Percentiles rank a stretch among this genome's conserved stretches.
These are phyloP conservation scores for Tigriopus californicus DNA, from an alignment of 2,888 invertebrate species.

Conservation along the genomic window DNA sequence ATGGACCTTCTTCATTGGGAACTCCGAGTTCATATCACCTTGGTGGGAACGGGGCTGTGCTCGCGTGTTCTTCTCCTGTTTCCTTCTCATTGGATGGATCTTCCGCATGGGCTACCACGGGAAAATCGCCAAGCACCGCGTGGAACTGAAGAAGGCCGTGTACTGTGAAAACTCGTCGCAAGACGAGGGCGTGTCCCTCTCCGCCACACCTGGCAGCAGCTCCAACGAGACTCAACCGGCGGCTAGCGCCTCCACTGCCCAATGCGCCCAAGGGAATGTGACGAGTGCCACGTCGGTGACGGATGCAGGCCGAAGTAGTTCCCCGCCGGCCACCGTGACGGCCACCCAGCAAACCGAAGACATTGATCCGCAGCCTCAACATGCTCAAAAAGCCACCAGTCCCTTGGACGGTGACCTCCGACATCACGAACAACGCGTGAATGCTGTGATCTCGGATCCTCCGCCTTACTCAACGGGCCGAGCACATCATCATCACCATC, in stretches of 20 bases:
- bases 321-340: background rate
- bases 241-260: background rate
- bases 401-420: background rate
- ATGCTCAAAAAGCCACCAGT: background rate
- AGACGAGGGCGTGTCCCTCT: conserved; percentile 1
- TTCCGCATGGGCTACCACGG: conserved; percentile 2
- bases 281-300: background rate
- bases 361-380: background rate
- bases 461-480: background rate
- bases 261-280: background rate
- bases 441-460: background rate
- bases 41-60: conserved; percentile 12
- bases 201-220: background rate
- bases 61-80: background rate
- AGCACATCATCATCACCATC: background rate
- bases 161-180: conserved; percentile 1
- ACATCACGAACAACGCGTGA: background rate
- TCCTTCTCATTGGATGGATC: conserved; percentile 12
- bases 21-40: conserved; percentile 11
- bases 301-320: background rate
- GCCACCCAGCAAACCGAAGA: background rate
- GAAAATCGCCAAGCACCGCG: conserved; percentile 9
- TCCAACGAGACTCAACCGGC: background rate
- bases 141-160: conserved; percentile 14
- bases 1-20: conserved; percentile 16